Evolutionary conservation across 2,888 invertebrate species (phyloP).

Genomic region (Sinohyriopsis cumingii): DNA sequence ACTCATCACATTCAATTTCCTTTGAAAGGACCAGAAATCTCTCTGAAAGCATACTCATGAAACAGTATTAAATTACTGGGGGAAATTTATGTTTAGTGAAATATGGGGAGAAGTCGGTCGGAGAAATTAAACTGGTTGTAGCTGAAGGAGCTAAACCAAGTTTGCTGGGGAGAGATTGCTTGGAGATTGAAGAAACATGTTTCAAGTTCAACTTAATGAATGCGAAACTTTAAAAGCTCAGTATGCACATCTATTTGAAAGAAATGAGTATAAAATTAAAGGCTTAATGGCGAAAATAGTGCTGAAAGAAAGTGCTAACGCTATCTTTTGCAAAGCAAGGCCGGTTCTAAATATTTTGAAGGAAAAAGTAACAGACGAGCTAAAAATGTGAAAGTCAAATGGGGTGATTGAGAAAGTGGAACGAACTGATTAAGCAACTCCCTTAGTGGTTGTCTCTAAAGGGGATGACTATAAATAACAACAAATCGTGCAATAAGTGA

Average conservation of each 20-base stretch:
- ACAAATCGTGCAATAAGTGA: no score
- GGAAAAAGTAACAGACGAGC: neutral
- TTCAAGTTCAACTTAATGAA: slow-evolving; percentile 1
- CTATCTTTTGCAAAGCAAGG: slow-evolving; percentile 4
- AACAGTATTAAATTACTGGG: slow-evolving; percentile 6
- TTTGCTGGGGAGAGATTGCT: slow-evolving; percentile 9
- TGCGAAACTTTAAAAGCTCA: neutral
- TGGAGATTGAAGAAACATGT: slow-evolving; percentile 6
- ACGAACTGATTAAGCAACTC: no score
- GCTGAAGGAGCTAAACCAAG: slow-evolving; percentile 8
- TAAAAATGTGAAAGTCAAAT: no score
- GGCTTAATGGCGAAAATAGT: slow-evolving; percentile 10
- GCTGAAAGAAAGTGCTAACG: slow-evolving; percentile 10
- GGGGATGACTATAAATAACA: no score
- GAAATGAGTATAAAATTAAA: neutral
- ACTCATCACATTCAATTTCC: neutral
- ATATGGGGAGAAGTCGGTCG: neutral
- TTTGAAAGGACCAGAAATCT: neutral
- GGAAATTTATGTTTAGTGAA: slow-evolving; percentile 1
- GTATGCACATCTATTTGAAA: slow-evolving; percentile 1
- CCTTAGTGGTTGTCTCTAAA: no score
- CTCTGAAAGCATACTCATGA: slow-evolving; percentile 8
- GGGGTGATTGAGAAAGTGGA: no score
- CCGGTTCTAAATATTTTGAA: slow-evolving; percentile 2
- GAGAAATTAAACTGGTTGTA: neutral